Conservation (phyloP, 2,113 vertebrate species). For the Phyllostomus hastatus region DNA sequence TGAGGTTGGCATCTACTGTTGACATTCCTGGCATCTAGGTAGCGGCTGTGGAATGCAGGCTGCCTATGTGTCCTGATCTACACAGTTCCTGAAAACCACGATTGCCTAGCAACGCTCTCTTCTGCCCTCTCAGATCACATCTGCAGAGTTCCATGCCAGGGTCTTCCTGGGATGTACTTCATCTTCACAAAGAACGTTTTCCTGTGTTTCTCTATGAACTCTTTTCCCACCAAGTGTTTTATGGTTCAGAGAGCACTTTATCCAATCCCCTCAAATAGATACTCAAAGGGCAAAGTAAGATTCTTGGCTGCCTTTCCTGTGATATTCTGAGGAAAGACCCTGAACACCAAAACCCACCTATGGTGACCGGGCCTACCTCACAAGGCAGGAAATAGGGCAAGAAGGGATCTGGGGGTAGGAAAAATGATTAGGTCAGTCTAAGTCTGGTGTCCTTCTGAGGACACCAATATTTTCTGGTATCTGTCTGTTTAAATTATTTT, state of each 20-base stretch:
- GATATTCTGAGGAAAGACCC: not conserved
- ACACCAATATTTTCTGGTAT: not conserved
- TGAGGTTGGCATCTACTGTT: not conserved
- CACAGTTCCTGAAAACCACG: not conserved
- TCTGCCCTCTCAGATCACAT: not conserved
- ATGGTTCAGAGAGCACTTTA: not conserved
- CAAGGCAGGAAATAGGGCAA: not conserved
- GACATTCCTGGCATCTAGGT: not conserved
- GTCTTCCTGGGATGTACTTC: not conserved
- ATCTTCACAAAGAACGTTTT: not conserved
- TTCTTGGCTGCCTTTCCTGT: not conserved
- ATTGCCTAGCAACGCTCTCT: not conserved
- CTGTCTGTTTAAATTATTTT: not conserved
- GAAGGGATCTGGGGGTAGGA: not conserved
- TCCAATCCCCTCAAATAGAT: not conserved
- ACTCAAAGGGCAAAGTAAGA: not conserved
- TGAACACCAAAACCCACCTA: not conserved
- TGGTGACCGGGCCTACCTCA: not conserved
- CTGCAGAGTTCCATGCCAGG: not conserved
- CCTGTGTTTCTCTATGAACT: not conserved
- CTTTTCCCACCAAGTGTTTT: not conserved
- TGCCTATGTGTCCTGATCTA: not conserved
- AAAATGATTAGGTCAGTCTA: not conserved
- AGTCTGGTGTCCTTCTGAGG: not conserved
- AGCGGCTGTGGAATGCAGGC: fast-evolving